Conservation (phyloP, 2,888 invertebrate species). For the Vandiemenella viatica region DNA sequence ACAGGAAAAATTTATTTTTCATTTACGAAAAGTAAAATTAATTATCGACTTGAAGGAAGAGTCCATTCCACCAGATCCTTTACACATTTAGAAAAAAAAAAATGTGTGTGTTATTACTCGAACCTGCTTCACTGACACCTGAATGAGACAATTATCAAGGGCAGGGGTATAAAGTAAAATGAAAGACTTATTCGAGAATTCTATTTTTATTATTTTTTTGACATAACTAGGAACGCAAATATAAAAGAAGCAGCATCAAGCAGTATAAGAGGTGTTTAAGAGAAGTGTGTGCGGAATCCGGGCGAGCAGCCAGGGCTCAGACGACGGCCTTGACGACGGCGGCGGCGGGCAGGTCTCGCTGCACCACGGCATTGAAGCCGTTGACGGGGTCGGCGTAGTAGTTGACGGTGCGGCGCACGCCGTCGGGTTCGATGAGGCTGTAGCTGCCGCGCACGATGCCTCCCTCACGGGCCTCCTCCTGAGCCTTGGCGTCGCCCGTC, state of each 20-base stretch:
- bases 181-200: no score
- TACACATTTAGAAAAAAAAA: no score
- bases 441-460: slow-evolving; percentile 25
- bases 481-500: slow-evolving; percentile 23
- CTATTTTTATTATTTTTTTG: no score
- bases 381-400: slow-evolving; percentile 27
- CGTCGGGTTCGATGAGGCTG: slow-evolving; percentile 24
- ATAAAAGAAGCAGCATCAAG: background rate
- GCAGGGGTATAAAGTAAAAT: no score
- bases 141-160: no score
- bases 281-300: slow-evolving; percentile 4
- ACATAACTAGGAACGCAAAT: slow-evolving; percentile 6
- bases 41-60: no score
- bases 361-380: slow-evolving; percentile 26
- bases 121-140: no score
- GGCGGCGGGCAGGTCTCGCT: slow-evolving; percentile 20
- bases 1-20: no score
- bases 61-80: no score
- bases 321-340: slow-evolving; percentile 15
- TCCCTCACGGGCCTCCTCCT: slow-evolving; percentile 23
- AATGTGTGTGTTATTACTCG: no score
- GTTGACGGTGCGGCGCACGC: slow-evolving; percentile 24
- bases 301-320: slow-evolving; percentile 9
- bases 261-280: background rate
- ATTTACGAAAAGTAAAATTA: no score